These are phyloP conservation scores for Dolichotis patagonum DNA, from an alignment of 2,113 vertebrate species.

Conservation along the genomic window DNA sequence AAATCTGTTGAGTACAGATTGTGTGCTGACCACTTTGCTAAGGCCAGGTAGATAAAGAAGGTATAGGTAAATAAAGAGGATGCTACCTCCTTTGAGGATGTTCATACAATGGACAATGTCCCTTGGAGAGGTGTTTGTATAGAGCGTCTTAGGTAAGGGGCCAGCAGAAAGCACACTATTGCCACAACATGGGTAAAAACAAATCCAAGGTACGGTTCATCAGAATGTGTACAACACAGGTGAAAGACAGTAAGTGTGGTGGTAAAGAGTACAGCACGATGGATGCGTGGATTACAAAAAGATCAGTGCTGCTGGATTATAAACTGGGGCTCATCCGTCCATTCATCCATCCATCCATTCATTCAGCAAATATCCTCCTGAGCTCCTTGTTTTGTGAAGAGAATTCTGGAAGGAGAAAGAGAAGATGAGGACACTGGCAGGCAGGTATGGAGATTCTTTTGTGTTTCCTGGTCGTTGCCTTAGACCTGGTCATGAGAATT, in stretches of 20 bases:
- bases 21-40: too few species aligned
- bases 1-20: accelerated
- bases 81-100: background rate
- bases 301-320: background rate
- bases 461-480: background rate
- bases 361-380: too few species aligned
- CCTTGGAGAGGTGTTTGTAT: background rate
- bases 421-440: accelerated
- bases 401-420: background rate
- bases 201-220: background rate
- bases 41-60: accelerated
- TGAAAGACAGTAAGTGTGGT: background rate
- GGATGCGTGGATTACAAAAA: background rate
- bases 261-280: too few species aligned
- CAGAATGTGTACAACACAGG: background rate
- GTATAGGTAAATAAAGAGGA: accelerated
- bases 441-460: accelerated
- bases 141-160: too few species aligned
- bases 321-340: background rate
- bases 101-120: background rate
- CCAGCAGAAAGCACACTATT: too few species aligned
- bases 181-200: background rate
- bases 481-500: background rate
- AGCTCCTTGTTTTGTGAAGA: background rate
- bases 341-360: background rate